These are phyloP conservation scores for Bradypodion ventrale DNA, from an alignment of 2,797 vertebrate species.

Conservation along the genomic window DNA sequence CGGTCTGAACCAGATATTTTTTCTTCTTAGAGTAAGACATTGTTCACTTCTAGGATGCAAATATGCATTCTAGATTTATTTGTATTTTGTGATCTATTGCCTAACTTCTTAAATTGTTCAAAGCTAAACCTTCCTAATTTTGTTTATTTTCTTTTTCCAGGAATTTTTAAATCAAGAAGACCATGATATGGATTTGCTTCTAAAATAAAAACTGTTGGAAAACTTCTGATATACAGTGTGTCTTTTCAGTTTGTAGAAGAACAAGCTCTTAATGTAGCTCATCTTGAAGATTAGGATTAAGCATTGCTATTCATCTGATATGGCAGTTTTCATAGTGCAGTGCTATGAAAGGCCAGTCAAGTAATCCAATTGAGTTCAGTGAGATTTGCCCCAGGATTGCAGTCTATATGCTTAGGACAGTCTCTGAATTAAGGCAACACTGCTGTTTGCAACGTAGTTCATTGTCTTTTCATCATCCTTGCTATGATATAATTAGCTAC, in stretches of 20 bases:
- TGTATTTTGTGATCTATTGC: neutral
- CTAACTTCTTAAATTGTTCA: neutral
- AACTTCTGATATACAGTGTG: neutral
- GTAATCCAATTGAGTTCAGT: no score
- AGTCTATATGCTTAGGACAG: no score
- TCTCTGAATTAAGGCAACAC: neutral
- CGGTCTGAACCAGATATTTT: neutral
- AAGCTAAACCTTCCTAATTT: neutral
- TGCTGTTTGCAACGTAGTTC: neutral
- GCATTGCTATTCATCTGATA: neutral
- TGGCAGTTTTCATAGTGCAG: neutral
- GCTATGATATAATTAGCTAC: neutral
- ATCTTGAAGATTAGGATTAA: neutral
- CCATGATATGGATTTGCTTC: neutral
- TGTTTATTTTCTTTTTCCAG: constrained; percentile 53
- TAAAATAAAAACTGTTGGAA: constrained; percentile 73
- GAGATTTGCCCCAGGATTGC: no score
- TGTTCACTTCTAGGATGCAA: neutral
- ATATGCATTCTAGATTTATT: neutral
- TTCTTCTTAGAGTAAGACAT: neutral
- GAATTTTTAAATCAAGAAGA: constrained; percentile 73
- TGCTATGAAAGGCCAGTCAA: neutral
- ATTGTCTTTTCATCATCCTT: neutral
- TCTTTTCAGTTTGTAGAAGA: constrained; percentile 15
- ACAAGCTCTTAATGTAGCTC: neutral